phyloP scores from a whole-genome alignment of 2,888 invertebrate genomes.

The Lasius fuliginosus region DNA sequence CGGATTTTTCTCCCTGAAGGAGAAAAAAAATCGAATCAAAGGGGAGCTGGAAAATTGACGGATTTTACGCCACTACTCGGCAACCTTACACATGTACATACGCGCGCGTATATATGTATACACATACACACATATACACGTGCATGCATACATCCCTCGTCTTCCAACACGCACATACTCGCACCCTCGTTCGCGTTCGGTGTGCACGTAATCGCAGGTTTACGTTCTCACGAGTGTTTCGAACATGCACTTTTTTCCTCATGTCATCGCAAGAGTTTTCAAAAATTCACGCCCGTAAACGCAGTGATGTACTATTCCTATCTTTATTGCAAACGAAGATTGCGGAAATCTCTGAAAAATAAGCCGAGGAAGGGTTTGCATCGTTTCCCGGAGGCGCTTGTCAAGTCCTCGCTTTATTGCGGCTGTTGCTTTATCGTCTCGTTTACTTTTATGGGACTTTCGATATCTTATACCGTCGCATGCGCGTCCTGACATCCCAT shows the following conservation, averaged over 20 bases:
- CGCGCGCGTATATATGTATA: background rate
- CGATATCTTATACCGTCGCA: background rate
- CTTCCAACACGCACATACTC: constrained; percentile 16
- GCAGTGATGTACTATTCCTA: background rate
- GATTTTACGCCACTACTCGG: constrained; percentile 16
- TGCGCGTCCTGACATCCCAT: background rate
- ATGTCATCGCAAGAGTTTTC: constrained; percentile 12
- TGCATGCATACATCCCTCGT: constrained; percentile 1
- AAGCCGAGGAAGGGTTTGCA: background rate
- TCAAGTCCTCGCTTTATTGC: constrained; percentile 10
- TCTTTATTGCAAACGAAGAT: background rate
- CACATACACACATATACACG: background rate
- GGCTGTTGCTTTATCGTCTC: constrained; percentile 9
- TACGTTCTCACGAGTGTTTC: constrained; percentile 13
- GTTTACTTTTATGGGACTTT: constrained; percentile 31
- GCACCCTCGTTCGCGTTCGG: constrained; percentile 28
- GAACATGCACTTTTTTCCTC: constrained; percentile 3
- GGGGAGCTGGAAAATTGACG: constrained; percentile 23
- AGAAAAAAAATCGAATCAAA: constrained; percentile 21
- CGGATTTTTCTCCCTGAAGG: background rate
- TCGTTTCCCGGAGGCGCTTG: background rate
- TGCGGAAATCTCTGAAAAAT: constrained; percentile 5
- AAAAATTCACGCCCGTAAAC: constrained; percentile 39
- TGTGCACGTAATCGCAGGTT: constrained; percentile 30
- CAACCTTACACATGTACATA: constrained; percentile 14